Evolutionary conservation across 2,113 vertebrate species (phyloP).

Genomic region (Lanius ludovicianus): DNA sequence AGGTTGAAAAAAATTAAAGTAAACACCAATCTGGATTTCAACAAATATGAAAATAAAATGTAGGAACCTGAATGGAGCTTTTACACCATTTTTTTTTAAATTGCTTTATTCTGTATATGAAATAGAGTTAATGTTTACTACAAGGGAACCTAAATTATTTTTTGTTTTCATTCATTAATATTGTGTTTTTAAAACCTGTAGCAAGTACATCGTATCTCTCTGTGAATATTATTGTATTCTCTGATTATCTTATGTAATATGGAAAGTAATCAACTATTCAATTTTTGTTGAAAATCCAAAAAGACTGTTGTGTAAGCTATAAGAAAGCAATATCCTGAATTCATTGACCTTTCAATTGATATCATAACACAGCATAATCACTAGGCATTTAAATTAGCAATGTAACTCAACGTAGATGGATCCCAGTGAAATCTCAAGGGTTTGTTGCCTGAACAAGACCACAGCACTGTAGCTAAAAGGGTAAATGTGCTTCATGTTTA

Average conservation of each 20-base stretch:
- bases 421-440: constrained; percentile 49
- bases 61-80: background rate
- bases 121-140: background rate
- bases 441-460: constrained; percentile 60
- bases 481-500: constrained; percentile 71
- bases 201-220: background rate
- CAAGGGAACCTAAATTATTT: background rate
- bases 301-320: constrained; percentile 52
- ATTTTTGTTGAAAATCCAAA: constrained; percentile 53
- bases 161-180: background rate
- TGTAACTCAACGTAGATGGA: constrained; percentile 45
- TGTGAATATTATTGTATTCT: background rate
- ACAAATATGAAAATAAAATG: background rate
- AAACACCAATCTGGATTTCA: background rate
- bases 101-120: background rate
- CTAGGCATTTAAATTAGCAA: constrained; percentile 73
- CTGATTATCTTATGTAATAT: constrained; percentile 30
- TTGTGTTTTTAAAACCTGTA: background rate
- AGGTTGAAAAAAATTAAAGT: background rate
- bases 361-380: constrained; percentile 71
- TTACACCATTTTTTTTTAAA: background rate
- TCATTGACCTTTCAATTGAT: constrained; percentile 78
- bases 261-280: constrained; percentile 39
- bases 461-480: constrained; percentile 67
- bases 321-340: constrained; percentile 73